Conservation (phyloP, 2,797 vertebrate species). For the Trichosurus vulpecula region DNA sequence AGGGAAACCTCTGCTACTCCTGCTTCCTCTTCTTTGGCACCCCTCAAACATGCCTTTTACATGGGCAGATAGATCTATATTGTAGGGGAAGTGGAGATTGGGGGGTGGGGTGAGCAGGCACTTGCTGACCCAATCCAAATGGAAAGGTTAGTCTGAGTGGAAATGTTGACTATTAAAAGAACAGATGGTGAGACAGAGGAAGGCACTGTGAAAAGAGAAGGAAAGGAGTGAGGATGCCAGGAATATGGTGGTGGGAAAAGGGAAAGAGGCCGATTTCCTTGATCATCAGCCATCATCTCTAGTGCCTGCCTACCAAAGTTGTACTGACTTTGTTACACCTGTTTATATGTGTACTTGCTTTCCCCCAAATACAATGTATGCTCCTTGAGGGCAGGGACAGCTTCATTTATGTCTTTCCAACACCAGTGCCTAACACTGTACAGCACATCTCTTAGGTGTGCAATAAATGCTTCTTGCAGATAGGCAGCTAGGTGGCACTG, state of each 20-base stretch:
- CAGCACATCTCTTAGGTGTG: too few species aligned
- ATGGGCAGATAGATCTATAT: conserved; percentile 38
- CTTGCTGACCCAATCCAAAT: neutral
- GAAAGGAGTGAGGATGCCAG: neutral
- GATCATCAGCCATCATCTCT: neutral
- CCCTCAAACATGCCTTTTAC: conserved; percentile 49
- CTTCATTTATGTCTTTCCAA: neutral
- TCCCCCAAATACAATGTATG: neutral
- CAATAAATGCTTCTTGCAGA: neutral
- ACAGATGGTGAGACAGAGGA: neutral
- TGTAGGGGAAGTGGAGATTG: conserved; percentile 50
- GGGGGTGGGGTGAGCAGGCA: neutral
- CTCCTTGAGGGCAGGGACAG: neutral
- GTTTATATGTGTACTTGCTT: neutral
- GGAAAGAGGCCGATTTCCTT: neutral
- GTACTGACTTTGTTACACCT: neutral
- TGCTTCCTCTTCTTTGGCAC: conserved; percentile 49
- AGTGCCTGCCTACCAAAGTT: too few species aligned
- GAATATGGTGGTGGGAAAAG: neutral
- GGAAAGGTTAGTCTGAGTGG: conserved; percentile 31
- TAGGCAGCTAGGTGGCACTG: neutral
- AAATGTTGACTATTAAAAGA: neutral
- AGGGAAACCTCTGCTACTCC: conserved; percentile 10
- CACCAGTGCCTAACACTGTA: neutral
- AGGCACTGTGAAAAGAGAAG: neutral